phyloP scores from a whole-genome alignment of 2,888 invertebrate genomes.

The Acrobasis suavella region DNA sequence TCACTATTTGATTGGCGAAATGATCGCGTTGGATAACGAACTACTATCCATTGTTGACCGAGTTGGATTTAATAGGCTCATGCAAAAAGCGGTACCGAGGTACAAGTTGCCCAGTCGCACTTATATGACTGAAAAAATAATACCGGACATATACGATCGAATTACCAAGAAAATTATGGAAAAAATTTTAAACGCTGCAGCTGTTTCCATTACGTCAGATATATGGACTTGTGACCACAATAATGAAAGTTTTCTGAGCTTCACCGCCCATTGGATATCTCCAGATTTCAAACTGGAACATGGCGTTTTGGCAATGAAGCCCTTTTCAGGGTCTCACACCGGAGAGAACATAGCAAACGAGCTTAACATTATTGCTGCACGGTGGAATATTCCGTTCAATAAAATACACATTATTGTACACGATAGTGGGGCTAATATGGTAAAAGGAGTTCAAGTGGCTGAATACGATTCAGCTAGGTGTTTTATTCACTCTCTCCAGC shows the following conservation, averaged over 20 bases:
- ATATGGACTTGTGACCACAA: constrained; percentile 36
- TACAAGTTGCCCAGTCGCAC: constrained; percentile 35
- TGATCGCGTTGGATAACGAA: constrained; percentile 30
- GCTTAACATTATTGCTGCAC: constrained; percentile 35
- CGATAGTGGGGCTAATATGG: constrained; percentile 42
- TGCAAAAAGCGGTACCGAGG: constrained; percentile 23
- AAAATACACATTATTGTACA: constrained; percentile 43
- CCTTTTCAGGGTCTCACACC: constrained; percentile 35
- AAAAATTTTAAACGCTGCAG: constrained; percentile 34
- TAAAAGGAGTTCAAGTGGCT: constrained; percentile 38
- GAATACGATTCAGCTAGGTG: constrained; percentile 39
- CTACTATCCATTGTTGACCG: constrained; percentile 29
- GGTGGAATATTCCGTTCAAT: constrained; percentile 40
- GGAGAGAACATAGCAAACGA: constrained; percentile 43
- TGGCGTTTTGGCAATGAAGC: constrained; percentile 37
- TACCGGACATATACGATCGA: constrained; percentile 34
- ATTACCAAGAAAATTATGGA: constrained; percentile 17
- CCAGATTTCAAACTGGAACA: constrained; percentile 27
- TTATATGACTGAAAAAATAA: constrained; percentile 33
- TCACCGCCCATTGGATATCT: constrained; percentile 28
- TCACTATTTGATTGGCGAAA: constrained; percentile 19
- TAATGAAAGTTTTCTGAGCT: constrained; percentile 33
- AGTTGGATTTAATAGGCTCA: constrained; percentile 27
- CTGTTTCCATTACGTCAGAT: constrained; percentile 35
- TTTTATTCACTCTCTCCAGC: constrained; percentile 42